A percentile compares a stretch with the other conserved stretches of the same genome.
Conservation (phyloP, 2,797 vertebrate species). For the Gorsachius magnificus region DNA sequence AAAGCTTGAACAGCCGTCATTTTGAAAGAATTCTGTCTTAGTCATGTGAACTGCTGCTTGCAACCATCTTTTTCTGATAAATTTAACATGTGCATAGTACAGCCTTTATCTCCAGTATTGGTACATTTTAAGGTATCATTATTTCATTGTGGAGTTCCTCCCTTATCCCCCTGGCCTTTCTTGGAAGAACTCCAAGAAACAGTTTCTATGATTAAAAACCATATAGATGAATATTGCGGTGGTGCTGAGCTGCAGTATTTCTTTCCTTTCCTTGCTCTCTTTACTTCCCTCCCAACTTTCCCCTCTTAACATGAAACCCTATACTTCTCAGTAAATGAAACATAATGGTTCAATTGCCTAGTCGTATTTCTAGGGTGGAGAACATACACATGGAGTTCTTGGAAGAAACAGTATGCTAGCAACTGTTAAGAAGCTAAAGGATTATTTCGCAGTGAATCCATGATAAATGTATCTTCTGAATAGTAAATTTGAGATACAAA, state of each 20-base stretch:
- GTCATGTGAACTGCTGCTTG: conserved; percentile 18
- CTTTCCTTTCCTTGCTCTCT: not conserved
- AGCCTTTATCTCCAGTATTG: conserved; percentile 33
- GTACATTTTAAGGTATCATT: conserved; percentile 36
- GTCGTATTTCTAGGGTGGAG: not conserved
- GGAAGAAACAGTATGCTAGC: not conserved
- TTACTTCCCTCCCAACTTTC: not conserved
- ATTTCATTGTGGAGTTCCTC: conserved; percentile 13
- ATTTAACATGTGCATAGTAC: conserved; percentile 31
- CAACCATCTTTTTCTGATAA: conserved; percentile 56
- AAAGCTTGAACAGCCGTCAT: conserved; percentile 43
- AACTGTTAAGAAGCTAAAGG: not conserved
- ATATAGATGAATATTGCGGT: conserved; percentile 37
- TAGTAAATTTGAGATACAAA: not conserved
- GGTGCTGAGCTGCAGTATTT: conserved; percentile 3
- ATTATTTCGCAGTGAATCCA: not conserved
- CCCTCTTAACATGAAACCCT: conserved; percentile 7
- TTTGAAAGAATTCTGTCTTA: conserved; percentile 65
- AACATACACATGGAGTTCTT: not conserved
- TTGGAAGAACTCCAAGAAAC: conserved; percentile 53
- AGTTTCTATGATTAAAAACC: conserved; percentile 44
- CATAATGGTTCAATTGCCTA: conserved; percentile 10
- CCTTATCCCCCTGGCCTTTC: not conserved
- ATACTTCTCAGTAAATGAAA: conserved; percentile 38
- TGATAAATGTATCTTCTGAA: not conserved